Evolutionary conservation across 2,888 invertebrate genomes (phyloP).

Genomic region (Spodoptera littoralis): DNA sequence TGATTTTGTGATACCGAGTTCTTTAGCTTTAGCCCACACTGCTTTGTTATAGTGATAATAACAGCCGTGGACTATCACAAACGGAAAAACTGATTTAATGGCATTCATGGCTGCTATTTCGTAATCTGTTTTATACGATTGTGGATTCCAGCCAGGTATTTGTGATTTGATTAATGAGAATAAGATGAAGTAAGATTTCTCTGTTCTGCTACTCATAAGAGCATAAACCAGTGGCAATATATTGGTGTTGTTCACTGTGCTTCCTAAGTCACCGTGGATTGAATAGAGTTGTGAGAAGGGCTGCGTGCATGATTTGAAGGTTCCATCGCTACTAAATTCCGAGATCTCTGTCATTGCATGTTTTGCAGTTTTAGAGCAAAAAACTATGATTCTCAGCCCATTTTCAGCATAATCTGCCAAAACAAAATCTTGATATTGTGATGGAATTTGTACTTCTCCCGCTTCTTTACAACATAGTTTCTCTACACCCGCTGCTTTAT

Average conservation of each 20-base stretch:
- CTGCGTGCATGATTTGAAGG: constrained; percentile 27
- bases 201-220: constrained; percentile 27
- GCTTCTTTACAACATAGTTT: constrained; percentile 14
- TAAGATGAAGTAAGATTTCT: constrained; percentile 26
- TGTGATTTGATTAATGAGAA: constrained; percentile 34
- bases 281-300: constrained; percentile 27
- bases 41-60: constrained; percentile 17
- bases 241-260: constrained; percentile 26
- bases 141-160: constrained; percentile 34
- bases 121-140: background rate
- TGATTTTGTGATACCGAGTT: constrained; percentile 28
- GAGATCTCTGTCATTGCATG: constrained; percentile 7
- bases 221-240: constrained; percentile 34
- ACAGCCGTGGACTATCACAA: constrained; percentile 1
- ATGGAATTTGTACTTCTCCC: constrained; percentile 13
- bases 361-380: constrained; percentile 30
- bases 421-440: constrained; percentile 2
- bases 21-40: constrained; percentile 20
- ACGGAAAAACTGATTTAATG: too few species aligned
- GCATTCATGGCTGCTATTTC: too few species aligned
- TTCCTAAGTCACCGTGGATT: constrained; percentile 39
- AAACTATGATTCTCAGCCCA: constrained; percentile 22
- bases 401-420: constrained; percentile 13
- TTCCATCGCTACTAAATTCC: constrained; percentile 30
- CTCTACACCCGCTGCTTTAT: constrained; percentile 18